These are phyloP conservation scores for Meloe dianella DNA, from an alignment of 2,888 invertebrate genomes.

Conservation along the genomic window DNA sequence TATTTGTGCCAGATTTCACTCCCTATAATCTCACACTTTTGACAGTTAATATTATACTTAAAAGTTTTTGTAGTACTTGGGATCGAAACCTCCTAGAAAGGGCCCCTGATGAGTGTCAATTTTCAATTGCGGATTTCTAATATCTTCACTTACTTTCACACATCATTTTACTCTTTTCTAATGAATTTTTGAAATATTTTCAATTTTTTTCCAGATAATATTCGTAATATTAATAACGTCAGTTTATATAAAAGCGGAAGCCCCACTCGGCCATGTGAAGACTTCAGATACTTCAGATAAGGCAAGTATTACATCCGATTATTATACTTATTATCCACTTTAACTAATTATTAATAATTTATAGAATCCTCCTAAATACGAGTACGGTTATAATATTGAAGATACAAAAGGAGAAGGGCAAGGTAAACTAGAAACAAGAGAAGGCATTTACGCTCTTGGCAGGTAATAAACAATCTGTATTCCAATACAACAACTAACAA, in stretches of 20 bases:
- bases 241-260: slow-evolving; percentile 45
- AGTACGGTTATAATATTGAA: slow-evolving; percentile 60
- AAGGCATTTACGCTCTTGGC: slow-evolving; percentile 60
- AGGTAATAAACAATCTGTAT: slow-evolving; percentile 47
- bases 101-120: too few species aligned
- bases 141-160: too few species aligned
- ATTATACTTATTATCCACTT: neutral
- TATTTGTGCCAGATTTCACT: too few species aligned
- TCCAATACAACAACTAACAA: neutral
- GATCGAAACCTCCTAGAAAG: too few species aligned
- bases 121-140: too few species aligned
- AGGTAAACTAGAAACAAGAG: slow-evolving; percentile 59
- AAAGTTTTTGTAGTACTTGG: too few species aligned
- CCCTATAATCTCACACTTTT: too few species aligned
- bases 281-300: slow-evolving; percentile 54
- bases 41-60: neutral
- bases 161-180: neutral
- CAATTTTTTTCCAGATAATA: slow-evolving; percentile 46
- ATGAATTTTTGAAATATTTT: neutral
- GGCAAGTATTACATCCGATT: slow-evolving; percentile 48
- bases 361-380: slow-evolving; percentile 62
- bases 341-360: slow-evolving; percentile 26
- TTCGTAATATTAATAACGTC: slow-evolving; percentile 52
- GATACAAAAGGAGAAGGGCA: slow-evolving; percentile 57
- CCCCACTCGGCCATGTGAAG: slow-evolving; percentile 58